phyloP scores from a whole-genome alignment of 2,797 vertebrate species.

The Xiphophorus birchmanni region DNA sequence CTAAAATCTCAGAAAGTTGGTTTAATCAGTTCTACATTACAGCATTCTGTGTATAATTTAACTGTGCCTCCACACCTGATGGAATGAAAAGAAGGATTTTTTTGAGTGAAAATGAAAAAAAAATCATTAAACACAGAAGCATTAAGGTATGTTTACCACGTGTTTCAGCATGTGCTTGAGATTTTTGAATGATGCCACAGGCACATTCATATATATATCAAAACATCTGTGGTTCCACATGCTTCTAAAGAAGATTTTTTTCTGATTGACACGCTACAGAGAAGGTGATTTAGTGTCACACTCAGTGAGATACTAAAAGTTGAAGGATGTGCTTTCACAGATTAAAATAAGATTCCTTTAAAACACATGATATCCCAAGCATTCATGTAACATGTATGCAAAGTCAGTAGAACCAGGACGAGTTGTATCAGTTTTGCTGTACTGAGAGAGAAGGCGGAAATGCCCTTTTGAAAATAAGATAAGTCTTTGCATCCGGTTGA shows the following conservation, averaged over 20 bases:
- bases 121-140: slow-evolving; percentile 25
- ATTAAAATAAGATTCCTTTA: slow-evolving; percentile 13
- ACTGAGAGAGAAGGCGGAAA: neutral
- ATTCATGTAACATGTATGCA: slow-evolving; percentile 6
- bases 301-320: slow-evolving; percentile 19
- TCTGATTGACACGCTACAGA: slow-evolving; percentile 34
- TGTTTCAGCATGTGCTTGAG: slow-evolving; percentile 32
- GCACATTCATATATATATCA: slow-evolving; percentile 12
- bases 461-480: neutral
- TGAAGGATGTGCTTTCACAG: slow-evolving; percentile 20
- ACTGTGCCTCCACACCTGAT: slow-evolving; percentile 41
- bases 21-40: neutral
- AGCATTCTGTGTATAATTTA: slow-evolving; percentile 14
- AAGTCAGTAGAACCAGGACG: neutral
- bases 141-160: slow-evolving; percentile 21
- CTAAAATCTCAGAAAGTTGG: neutral
- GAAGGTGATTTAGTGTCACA: slow-evolving; percentile 32
- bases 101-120: slow-evolving; percentile 25
- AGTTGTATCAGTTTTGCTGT: neutral
- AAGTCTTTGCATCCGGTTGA: neutral
- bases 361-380: slow-evolving; percentile 24
- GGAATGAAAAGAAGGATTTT: neutral
- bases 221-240: slow-evolving; percentile 36
- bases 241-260: slow-evolving; percentile 38
- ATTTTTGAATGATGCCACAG: slow-evolving; percentile 39